Percentiles rank a stretch among this genome's conserved stretches.
Evolutionary conservation across 2,797 vertebrate genomes (phyloP).

Genomic region (Champsocephalus gunnari): DNA sequence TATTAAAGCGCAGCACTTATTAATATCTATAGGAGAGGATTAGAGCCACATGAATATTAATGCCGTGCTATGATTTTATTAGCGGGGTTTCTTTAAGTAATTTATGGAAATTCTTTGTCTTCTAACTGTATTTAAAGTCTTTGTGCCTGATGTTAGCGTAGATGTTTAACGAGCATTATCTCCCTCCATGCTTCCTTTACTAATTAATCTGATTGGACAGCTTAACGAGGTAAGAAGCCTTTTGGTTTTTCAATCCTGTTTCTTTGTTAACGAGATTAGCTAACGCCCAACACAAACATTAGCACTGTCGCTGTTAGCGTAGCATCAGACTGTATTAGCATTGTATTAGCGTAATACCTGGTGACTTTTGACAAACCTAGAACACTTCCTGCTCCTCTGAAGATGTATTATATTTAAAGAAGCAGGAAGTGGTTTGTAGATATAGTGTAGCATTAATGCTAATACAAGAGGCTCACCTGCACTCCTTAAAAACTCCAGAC

Average conservation of each 20-base stretch:
- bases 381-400: conserved; percentile 3
- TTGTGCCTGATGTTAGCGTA: conserved; percentile 8
- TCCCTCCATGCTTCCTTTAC: conserved; percentile 74
- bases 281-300: conserved; percentile 7
- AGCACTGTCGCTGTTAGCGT: conserved; percentile 25
- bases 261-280: conserved; percentile 30
- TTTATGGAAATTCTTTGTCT: too few relatives aligned
- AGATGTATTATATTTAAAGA: too few relatives aligned
- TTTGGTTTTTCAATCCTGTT: conserved; percentile 51
- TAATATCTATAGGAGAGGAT: too few relatives aligned
- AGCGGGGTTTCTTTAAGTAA: too few relatives aligned
- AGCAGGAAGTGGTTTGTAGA: too few relatives aligned
- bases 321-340: conserved; percentile 5
- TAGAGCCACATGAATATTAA: too few relatives aligned
- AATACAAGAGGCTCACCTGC: too few relatives aligned
- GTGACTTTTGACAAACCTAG: not conserved
- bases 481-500: too few relatives aligned
- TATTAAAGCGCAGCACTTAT: too few relatives aligned
- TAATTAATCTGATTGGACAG: conserved; percentile 76
- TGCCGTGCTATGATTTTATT: too few relatives aligned
- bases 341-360: not conserved
- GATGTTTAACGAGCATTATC: conserved; percentile 56
- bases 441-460: too few relatives aligned
- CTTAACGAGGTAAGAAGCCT: conserved; percentile 78
- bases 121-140: too few relatives aligned